These are phyloP conservation scores for Mythimna vitellina DNA, from an alignment of 2,888 invertebrate species.

Conservation along the genomic window DNA sequence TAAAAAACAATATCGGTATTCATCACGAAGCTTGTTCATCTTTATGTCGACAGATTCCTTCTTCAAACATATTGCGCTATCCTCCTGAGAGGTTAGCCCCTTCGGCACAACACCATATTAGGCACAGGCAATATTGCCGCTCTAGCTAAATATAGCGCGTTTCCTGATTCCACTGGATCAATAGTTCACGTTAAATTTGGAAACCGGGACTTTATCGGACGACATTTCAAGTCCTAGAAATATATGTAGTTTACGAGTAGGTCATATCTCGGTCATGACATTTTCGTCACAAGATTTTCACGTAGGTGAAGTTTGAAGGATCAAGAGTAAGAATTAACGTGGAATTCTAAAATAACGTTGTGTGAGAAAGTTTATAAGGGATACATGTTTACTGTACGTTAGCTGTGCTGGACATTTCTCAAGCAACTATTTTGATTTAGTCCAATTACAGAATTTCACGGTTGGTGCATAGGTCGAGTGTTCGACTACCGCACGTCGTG, in stretches of 20 bases:
- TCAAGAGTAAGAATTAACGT: not conserved
- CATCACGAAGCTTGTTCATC: constrained; percentile 14
- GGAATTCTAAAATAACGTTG: not conserved
- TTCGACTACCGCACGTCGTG: too few species aligned
- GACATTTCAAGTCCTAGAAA: constrained; percentile 32
- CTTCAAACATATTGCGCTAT: constrained; percentile 31
- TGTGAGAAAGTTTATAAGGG: not conserved
- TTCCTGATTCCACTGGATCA: constrained; percentile 48
- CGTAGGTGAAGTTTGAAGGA: not conserved
- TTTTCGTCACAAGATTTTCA: not conserved
- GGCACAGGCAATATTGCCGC: constrained; percentile 27
- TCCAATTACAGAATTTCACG: not conserved
- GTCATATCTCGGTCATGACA: not conserved
- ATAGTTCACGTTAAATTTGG: constrained; percentile 57
- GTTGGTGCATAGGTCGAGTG: too few species aligned
- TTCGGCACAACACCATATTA: constrained; percentile 29
- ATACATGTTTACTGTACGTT: not conserved
- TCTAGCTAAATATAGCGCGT: constrained; percentile 31
- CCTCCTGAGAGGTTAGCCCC: constrained; percentile 22
- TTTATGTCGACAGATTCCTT: constrained; percentile 4
- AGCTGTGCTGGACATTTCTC: not conserved
- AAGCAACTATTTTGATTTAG: not conserved
- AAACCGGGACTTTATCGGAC: constrained; percentile 23
- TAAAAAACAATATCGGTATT: constrained; percentile 6
- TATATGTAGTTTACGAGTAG: constrained; percentile 8